Base-by-base conservation (phyloP, 2,888 invertebrate genomes). In the Girardia tigrina region DNA sequence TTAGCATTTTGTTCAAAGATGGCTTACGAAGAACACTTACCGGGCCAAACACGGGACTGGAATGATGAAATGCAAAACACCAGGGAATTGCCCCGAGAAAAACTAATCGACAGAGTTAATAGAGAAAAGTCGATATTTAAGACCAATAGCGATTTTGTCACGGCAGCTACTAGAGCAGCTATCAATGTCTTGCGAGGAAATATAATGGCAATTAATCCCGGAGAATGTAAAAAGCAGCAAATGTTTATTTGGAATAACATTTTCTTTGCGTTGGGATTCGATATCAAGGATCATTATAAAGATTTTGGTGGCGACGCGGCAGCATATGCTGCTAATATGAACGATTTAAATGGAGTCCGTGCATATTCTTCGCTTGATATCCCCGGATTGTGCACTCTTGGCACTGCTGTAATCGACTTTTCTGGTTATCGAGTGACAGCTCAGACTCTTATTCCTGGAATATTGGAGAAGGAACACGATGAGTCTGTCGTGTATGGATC, bases 221-320 rank as follows among this genome's bases (percentile, higher is more conserved):
- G 97, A 23, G 98, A 98, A 83, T 97, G 97, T 82, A 89, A 95
- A 0, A 97, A 97, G 86, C 85, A 78, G 42, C 56, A 97, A 85
- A 97, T 97, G 95, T 97, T 94, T 83, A 97, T 98, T 78, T 98
- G 98, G 98, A 98, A 98, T 86, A 99, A 98, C 84, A 98, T 98
- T 79, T 99, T 98, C 88, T 97, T 98, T 86, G 94, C 94, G 73
- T 88, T 99, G 72, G 98, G 98, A 14, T 98, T 98, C 84, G 98
- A 99, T 84, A 97, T 98, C 0, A 89, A 94, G 79, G 98, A 98
- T 86, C 98, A 99, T 83, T 98, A 98, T 85, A 97, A 97, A 85
- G 97, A 97, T 80, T 87, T 98, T 75, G 98, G 98, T 0, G 98
- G 98, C 0, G 98, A 98, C 85, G 92, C 93, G 6, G 98, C 98